Conservation (phyloP, 2,797 vertebrate genomes). For the Xiphorhynchus erythropygius region DNA sequence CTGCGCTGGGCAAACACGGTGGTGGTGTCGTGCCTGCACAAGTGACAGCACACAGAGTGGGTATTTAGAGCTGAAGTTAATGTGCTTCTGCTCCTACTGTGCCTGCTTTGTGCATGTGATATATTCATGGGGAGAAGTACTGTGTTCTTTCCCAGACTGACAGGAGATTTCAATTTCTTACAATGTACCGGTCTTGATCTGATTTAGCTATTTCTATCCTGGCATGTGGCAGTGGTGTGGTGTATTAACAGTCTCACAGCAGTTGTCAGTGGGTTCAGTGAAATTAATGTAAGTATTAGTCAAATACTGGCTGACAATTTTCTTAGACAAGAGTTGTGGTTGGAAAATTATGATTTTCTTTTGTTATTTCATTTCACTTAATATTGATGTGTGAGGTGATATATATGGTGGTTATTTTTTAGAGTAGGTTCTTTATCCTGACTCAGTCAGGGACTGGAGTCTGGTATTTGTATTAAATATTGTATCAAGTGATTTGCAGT, state of each 20-base stretch:
- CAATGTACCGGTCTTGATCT: not conserved
- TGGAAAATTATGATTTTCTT: not conserved
- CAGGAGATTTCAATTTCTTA: not conserved
- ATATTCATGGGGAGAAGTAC: not conserved
- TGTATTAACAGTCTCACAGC: not conserved
- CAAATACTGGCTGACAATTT: not conserved
- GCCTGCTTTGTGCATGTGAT: not conserved
- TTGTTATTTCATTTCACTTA: conserved; percentile 22
- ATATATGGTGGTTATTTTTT: not conserved
- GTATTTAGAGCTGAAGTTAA: not conserved
- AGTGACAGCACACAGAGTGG: not conserved
- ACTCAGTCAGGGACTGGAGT: not conserved
- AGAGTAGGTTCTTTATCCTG: not conserved
- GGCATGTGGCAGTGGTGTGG: not conserved
- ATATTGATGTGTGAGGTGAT: not conserved
- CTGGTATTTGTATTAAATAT: conserved; percentile 46
- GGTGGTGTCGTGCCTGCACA: fast-evolving
- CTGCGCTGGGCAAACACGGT: not conserved
- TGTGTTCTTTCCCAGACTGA: not conserved
- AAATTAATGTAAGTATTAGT: conserved; percentile 13
- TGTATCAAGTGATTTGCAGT: conserved; percentile 32
- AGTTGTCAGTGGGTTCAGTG: not conserved
- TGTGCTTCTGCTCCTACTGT: not conserved
- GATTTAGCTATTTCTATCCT: not conserved
- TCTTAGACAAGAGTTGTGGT: not conserved